Evolutionary conservation across 2,888 invertebrate species (phyloP).

Genomic region (Agrilus biguttatus): DNA sequence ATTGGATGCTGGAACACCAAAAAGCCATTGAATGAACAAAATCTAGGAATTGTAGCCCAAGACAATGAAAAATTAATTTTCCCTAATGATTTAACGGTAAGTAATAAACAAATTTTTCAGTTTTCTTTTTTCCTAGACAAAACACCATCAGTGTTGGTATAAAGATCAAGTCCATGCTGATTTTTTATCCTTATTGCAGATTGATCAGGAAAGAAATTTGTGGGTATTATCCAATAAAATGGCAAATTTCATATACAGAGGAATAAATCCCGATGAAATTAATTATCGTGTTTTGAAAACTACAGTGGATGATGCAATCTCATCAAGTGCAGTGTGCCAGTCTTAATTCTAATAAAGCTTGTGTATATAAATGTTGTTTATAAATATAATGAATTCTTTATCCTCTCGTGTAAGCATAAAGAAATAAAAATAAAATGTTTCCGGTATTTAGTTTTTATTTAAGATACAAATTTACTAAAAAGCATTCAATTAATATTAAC

Average conservation of each 20-base stretch:
- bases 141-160: too few species aligned
- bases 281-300: conserved; percentile 45
- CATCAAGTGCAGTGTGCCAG: not conserved
- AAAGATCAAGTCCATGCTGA: conserved; percentile 1
- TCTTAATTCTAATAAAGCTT: not conserved
- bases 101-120: not conserved
- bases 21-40: conserved; percentile 48
- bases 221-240: conserved; percentile 69
- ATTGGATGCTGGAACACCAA: conserved; percentile 69
- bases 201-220: conserved; percentile 44
- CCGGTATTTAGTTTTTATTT: too few species aligned
- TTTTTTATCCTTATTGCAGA: conserved; percentile 28
- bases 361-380: too few species aligned
- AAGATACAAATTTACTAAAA: too few species aligned
- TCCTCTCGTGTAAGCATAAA: too few species aligned
- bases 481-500: too few species aligned
- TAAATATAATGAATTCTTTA: too few species aligned
- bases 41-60: conserved; percentile 49
- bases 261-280: conserved; percentile 47
- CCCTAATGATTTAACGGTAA: conserved; percentile 62
- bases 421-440: too few species aligned
- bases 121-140: too few species aligned
- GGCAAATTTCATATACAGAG: conserved; percentile 53
- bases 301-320: conserved; percentile 28
- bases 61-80: conserved; percentile 57